Evolutionary conservation across 2,113 vertebrate genomes (phyloP), one percentile per base, ranked within the genome.

Genomic region (Chlamydotis undulata): DNA sequence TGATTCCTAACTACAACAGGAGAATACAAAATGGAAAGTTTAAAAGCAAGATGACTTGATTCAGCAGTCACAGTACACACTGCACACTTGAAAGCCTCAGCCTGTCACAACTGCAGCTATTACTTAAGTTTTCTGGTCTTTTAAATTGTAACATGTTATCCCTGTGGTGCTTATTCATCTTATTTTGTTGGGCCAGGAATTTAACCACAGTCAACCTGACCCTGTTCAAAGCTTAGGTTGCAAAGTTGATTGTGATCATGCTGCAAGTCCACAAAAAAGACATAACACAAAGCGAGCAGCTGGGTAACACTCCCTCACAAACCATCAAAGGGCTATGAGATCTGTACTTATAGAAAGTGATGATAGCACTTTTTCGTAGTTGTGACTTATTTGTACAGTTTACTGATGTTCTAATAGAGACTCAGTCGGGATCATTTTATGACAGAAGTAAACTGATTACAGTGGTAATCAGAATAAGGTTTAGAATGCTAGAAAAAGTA

Each of bases 1-100:
- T 82, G 67, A 92, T 95, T 95, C 57, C 65, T 83, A 94, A 73
- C 24, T 92, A 75, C 65, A 94, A 57, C 53, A 74, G 57, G 47
- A 59, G 76, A 84, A 57, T 12, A 76, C 29, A 93, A 89, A 95
- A 37, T 10, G 35, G 73, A 83, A 94, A 95, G 74, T 55, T 93
- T 77, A 79, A 92, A 93, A 82, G 39, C 86, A 94, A 56, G 57
- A 90, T 33, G 2, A 50, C 52, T 87, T 74, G 52, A 70, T 78
- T 89, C 61, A 67, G 43, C 49, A 89, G 56, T 41, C 55, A 71
- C 14, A 70, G 73, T 41, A 79, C 14, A 69, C 28, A 83, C 35
- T 17, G 76, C 68, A 82, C 47, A 83, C 45, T 71, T 45, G 59
- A 86, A 95, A 84, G 69, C 14, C 67, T 63, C 71, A 78, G 69